Percentiles rank a stretch among this genome's conserved stretches.
Evolutionary conservation across 2,113 vertebrate species (phyloP).

Genomic region (Butorides virescens): DNA sequence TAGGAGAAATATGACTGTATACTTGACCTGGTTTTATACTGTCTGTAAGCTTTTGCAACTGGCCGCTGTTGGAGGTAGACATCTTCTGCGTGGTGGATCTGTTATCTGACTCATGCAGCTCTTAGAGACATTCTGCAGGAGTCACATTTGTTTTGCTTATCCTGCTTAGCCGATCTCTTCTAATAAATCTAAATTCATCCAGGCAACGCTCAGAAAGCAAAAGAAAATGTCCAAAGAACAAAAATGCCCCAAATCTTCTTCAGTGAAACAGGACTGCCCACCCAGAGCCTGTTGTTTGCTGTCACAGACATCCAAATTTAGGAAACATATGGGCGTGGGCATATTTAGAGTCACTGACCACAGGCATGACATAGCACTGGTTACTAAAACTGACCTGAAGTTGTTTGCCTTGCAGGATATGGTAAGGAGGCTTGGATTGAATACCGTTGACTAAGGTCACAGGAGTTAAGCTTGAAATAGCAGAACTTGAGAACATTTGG

Average conservation of each 20-base stretch:
- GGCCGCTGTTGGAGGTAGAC: not conserved
- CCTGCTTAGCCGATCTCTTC: not conserved
- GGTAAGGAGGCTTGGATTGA: constrained; percentile 35
- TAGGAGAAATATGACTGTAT: constrained; percentile 22
- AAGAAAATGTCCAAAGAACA: not conserved
- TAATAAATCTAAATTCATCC: not conserved
- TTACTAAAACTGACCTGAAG: constrained; percentile 51
- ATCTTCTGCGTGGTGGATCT: not conserved
- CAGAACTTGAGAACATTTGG: constrained; percentile 51
- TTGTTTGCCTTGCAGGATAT: constrained; percentile 45
- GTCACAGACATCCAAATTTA: constrained; percentile 36
- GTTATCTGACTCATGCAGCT: constrained; percentile 27
- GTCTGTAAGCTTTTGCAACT: constrained; percentile 12
- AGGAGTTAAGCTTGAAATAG: constrained; percentile 62
- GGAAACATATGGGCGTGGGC: constrained; percentile 25
- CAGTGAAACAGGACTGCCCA: not conserved
- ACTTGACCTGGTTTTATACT: not conserved
- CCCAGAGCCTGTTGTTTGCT: not conserved
- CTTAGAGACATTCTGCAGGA: not conserved
- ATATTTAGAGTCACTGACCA: constrained; percentile 42
- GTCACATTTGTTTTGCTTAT: not conserved
- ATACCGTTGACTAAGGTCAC: constrained; percentile 45
- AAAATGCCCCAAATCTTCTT: not conserved
- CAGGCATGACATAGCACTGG: constrained; percentile 52
- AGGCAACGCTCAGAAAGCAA: not conserved